Conservation (phyloP, 2,888 invertebrate genomes). For the Osedax frankpressi region DNA sequence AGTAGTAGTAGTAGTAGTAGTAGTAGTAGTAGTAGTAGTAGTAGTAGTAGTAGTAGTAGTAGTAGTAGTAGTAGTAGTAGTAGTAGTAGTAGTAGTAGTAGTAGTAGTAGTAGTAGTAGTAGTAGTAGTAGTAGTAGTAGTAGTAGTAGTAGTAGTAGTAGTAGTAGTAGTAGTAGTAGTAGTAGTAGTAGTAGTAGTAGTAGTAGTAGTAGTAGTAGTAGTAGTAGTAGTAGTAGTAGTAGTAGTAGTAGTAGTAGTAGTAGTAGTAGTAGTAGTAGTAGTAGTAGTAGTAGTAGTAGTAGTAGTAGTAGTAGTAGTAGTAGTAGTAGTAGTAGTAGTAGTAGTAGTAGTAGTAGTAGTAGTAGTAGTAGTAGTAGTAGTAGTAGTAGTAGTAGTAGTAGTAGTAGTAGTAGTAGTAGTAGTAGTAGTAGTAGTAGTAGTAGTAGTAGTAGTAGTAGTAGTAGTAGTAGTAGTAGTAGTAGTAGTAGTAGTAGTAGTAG, state of each 20-base stretch:
- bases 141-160: constrained; percentile 18
- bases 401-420: constrained; percentile 17
- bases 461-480: constrained; percentile 18
- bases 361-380: constrained; percentile 19
- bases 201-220: constrained; percentile 14
- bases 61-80: constrained; percentile 11
- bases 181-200: constrained; percentile 15
- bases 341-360: constrained; percentile 21
- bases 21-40: constrained; percentile 15
- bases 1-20: constrained; percentile 18
- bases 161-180: constrained; percentile 20
- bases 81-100: constrained; percentile 14
- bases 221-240: constrained; percentile 17
- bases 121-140: constrained; percentile 17
- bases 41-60: constrained; percentile 6
- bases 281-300: constrained; percentile 20
- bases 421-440: constrained; percentile 16
- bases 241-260: constrained; percentile 19
- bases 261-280: constrained; percentile 19
- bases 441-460: constrained; percentile 17
- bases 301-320: constrained; percentile 19
- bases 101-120: constrained; percentile 17
- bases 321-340: constrained; percentile 19
- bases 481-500: constrained; percentile 20
- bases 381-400: constrained; percentile 18